A percentile compares a stretch with the other conserved stretches of the same genome.
phyloP scores from a whole-genome alignment of 1,140 invertebrate genomes.

The Hycleus phaleratus region DNA sequence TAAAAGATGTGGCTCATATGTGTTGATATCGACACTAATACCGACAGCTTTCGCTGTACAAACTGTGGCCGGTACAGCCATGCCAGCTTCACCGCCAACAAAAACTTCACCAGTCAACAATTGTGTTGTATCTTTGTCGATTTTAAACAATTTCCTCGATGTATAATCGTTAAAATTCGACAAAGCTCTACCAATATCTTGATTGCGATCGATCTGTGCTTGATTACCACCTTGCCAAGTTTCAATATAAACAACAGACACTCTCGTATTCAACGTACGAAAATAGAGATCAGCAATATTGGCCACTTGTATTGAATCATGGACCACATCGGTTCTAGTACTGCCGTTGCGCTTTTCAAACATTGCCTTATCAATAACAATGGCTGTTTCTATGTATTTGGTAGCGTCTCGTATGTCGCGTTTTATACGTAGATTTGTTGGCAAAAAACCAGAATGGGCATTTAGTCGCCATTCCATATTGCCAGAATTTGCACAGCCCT shows the following conservation, averaged over 20 bases:
- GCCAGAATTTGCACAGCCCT: conserved; percentile 77
- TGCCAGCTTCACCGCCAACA: conserved; percentile 76
- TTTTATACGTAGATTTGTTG: conserved; percentile 36
- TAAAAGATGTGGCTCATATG: conserved; percentile 87
- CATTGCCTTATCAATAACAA: conserved; percentile 90
- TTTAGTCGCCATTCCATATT: conserved; percentile 66
- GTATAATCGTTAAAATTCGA: conserved; percentile 86
- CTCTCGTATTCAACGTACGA: conserved; percentile 82
- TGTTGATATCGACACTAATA: conserved; percentile 84
- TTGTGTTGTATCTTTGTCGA: conserved; percentile 83
- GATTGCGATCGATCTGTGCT: conserved; percentile 67
- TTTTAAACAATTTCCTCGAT: conserved; percentile 69
- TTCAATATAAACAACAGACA: conserved; percentile 93
- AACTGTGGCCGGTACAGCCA: conserved; percentile 84
- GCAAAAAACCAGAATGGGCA: conserved; percentile 45
- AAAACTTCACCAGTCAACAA: conserved; percentile 81
- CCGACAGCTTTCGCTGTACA: conserved; percentile 86
- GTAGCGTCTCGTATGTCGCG: conserved; percentile 79
- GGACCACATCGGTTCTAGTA: conserved; percentile 79
- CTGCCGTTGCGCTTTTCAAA: conserved; percentile 88
- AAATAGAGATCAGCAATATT: conserved; percentile 86
- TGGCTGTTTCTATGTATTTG: conserved; percentile 87
- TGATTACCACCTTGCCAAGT: conserved; percentile 88
- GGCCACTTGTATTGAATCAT: conserved; percentile 91
- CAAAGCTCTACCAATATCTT: conserved; percentile 79